Evolutionary conservation across 2,113 vertebrate species (phyloP), one percentile per base, ranked within the genome.

Genomic region (Agelaius phoeniceus): DNA sequence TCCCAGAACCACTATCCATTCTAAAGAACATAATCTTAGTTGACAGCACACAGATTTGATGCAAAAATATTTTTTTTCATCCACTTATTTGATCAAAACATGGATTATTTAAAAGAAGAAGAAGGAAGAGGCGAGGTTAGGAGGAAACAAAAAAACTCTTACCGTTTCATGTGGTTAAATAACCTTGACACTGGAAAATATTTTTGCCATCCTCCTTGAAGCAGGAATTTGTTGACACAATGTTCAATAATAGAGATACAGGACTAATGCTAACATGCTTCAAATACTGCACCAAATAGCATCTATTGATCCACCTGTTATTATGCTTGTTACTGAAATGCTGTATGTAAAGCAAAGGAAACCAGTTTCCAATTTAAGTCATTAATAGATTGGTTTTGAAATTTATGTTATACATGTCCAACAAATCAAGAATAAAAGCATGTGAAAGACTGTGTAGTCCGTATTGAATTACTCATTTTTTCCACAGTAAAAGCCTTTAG

Each of bases 341-440:
- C 82, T 79, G 7, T 43, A 63, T 85, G 94, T 89, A 94, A 87
- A 97, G 90, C 41, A 96, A 97, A 97, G 94, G 95, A 97, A 95
- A 96, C 96, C 87, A 91, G 89, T 96, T 97, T 97, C 95, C 94
- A 95, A 93, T 96, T 97, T 97, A 94, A 97, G 94, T 97, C 97
- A 97, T 97, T 98, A 98, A 98, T 97, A 98, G 98, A 97, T 97
- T 94, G 94, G 95, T 95, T 75, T 89, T 87, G 94, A 97, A 98
- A 98, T 98, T 98, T 98, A 98, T 98, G 97, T 96, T 96, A 96
- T 69, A 93, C 76, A 8, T 87, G 91, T 96, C 97, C 93, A 97
- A 98, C 97, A 98, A 98, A 98, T 98, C 98, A 98, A 88, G 92
- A 97, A 97, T 98, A 98, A 98, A 98, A 98, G 98, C 98, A 96